Conservation (phyloP, 2,113 vertebrate genomes). For the Burhinus bistriatus region DNA sequence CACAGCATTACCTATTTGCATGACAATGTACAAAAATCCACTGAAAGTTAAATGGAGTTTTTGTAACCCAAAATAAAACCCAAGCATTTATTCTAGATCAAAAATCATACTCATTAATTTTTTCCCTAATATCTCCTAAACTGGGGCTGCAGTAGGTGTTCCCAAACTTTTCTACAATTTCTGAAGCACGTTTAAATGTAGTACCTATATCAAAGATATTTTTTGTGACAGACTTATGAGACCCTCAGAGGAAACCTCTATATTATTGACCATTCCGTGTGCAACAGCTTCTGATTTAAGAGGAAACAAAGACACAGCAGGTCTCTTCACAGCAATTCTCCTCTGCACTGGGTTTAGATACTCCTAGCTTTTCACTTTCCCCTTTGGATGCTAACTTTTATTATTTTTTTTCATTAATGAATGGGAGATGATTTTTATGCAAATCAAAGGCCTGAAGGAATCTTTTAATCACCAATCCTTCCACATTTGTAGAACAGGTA, state of each 20-base stretch:
- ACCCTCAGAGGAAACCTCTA: not conserved
- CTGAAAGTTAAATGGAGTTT: accelerated
- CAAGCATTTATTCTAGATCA: not conserved
- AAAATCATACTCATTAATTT: accelerated
- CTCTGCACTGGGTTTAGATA: not conserved
- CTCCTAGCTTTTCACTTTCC: not conserved
- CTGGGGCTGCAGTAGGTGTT: accelerated
- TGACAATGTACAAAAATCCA: not conserved
- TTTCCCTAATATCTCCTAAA: not conserved
- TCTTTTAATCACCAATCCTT: not conserved
- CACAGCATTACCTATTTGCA: accelerated
- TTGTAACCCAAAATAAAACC: not conserved
- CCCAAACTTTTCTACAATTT: not conserved
- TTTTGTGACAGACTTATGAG: accelerated
- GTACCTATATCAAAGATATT: not conserved
- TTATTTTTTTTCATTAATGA: not conserved
- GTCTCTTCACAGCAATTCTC: not conserved
- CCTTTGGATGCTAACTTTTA: not conserved
- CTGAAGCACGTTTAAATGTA: not conserved
- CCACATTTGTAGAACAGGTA: not conserved
- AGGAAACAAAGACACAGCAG: not conserved
- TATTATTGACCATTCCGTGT: not conserved
- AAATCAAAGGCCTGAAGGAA: not conserved
- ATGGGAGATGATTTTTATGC: not conserved
- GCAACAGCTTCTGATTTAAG: not conserved